Evolutionary conservation across 2,797 vertebrate genomes (phyloP), one percentile per base, ranked within the genome.

Genomic region (Aphelocoma californica): DNA sequence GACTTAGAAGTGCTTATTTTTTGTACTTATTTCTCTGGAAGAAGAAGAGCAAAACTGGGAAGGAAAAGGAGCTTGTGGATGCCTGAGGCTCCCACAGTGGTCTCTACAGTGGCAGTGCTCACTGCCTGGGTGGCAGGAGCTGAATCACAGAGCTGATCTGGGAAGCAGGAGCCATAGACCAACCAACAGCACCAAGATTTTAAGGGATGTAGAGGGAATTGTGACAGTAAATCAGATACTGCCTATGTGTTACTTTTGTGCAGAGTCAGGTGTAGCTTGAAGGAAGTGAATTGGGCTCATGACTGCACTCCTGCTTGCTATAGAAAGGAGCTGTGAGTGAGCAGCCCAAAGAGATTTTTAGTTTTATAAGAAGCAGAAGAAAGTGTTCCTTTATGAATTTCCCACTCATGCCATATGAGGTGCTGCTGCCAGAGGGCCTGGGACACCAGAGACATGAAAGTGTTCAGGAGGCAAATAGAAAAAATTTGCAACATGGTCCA

Each of bases 61-160:
- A 9, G 18, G 21, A 47, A 38, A 20, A 62, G 36, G 6, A 23
- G 3, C 28, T 69, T 61, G 9, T 75, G 29, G 14, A 14, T 65
- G 23, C 3, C 19, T 29, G 0, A 0, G 7, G 17, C 10, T 38
- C 21, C 26, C 1, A 0, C 19, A 29, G 9, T 0, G 2, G 5
- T 19, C 4, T 75, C 28, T 26, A 9, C 11, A 15, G 40, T 3
- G 14, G n/a, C 11, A 3, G 16, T 24, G 12, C 19, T 86, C 0
- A 0, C 45, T 45, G 67, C 25, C 40, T 48, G 31, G 20, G 40
- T 32, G 36, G 45, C 5, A 12, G 73, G 24, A 61, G 6, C 16
- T 48, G 29, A 29, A 31, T 64, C 51, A 42, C 1, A 9, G 28
- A 45, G 16, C 25, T 2, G 8, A 40, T 20, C 26, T 54, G 58